Percentiles rank a stretch among this genome's conserved stretches.
phyloP scores from a whole-genome alignment of 1,140 invertebrate genomes.

The Aphaenogaster floridana region DNA sequence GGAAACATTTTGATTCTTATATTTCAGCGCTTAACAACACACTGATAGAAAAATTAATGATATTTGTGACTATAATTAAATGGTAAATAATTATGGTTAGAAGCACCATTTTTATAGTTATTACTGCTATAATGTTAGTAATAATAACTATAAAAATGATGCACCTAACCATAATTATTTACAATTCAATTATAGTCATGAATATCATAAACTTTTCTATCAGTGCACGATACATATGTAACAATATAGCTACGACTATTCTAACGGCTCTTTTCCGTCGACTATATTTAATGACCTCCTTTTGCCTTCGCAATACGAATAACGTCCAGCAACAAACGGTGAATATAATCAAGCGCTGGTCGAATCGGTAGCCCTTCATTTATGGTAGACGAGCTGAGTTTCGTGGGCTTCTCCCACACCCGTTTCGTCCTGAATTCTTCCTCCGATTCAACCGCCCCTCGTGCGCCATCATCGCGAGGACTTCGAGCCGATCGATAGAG shows the following conservation, averaged over 20 bases:
- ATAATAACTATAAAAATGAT: too few relatives aligned
- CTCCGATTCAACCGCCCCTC: conserved; percentile 24
- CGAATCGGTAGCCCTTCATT: conserved; percentile 76
- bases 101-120: too few relatives aligned
- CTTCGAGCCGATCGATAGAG: conserved; percentile 80
- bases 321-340: conserved; percentile 84
- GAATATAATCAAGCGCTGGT: conserved; percentile 72
- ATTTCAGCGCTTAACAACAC: not conserved
- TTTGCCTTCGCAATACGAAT: conserved; percentile 68
- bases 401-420: conserved; percentile 72
- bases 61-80: too few relatives aligned
- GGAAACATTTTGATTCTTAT: not conserved
- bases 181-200: too few relatives aligned
- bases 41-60: too few relatives aligned
- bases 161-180: too few relatives aligned
- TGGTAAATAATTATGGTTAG: too few relatives aligned
- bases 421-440: conserved; percentile 68
- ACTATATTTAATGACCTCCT: conserved; percentile 82
- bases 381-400: conserved; percentile 75
- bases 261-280: conserved; percentile 57
- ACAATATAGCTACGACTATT: not conserved
- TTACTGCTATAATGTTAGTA: too few relatives aligned
- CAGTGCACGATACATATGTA: too few relatives aligned
- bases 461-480: conserved; percentile 51
- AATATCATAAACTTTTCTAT: too few relatives aligned